phyloP scores from a whole-genome alignment of 2,797 vertebrate species.

The Psittacula derbiana region DNA sequence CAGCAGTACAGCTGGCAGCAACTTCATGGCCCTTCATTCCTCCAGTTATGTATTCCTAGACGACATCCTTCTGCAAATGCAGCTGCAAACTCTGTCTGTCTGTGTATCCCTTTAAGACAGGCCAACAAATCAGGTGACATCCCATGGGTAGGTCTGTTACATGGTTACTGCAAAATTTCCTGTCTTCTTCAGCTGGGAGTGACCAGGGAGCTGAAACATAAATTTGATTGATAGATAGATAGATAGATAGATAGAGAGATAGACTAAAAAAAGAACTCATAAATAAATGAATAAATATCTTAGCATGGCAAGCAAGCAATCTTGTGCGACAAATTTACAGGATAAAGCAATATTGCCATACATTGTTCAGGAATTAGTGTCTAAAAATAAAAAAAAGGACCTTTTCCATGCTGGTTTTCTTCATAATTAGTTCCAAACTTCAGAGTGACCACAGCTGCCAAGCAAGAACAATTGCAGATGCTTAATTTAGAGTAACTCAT shows the following conservation, averaged over 20 bases:
- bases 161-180: not conserved
- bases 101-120: not conserved
- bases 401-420: not conserved
- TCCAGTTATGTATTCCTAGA: not conserved
- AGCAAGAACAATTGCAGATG: not conserved
- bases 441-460: not conserved
- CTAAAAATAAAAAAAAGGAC: not conserved
- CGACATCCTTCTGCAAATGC: not conserved
- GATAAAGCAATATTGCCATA: not conserved
- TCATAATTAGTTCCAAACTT: conserved; percentile 39
- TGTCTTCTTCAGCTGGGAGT: not conserved
- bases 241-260: not conserved
- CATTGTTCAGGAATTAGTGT: not conserved
- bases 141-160: not conserved
- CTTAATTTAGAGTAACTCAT: conserved; percentile 21
- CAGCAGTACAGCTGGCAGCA: fast-evolving
- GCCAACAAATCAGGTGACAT: not conserved
- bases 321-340: not conserved
- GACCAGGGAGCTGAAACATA: not conserved
- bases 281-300: not conserved
- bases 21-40: not conserved
- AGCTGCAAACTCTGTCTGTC: not conserved
- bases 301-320: not conserved
- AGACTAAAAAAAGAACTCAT: not conserved
- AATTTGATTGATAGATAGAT: not conserved